A percentile compares a stretch with the other conserved stretches of the same genome.
phyloP scores from a whole-genome alignment of 1,140 invertebrate species.

The Bilobella aurantiaca region DNA sequence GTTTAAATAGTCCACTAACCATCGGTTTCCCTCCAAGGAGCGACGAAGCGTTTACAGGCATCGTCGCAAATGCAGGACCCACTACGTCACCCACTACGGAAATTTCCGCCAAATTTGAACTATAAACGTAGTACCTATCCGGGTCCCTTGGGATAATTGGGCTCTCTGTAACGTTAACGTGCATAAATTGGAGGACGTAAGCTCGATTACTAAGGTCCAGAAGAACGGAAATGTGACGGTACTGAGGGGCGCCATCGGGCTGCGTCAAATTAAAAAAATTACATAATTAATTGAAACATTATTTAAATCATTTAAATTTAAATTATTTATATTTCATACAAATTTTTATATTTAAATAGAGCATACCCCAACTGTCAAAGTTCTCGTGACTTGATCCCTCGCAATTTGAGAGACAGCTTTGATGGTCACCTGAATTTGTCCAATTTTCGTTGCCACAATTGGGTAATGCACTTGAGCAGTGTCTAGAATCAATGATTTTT shows the following conservation, averaged over 20 bases:
- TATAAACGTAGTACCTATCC: conserved; percentile 85
- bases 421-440: conserved; percentile 67
- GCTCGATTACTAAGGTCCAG: conserved; percentile 84
- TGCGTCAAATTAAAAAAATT: conserved; percentile 39
- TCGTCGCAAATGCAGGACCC: conserved; percentile 82
- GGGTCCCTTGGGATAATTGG: conserved; percentile 80
- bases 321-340: neutral
- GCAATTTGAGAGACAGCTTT: conserved; percentile 76
- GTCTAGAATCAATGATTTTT: conserved; percentile 43
- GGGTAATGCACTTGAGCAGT: conserved; percentile 74
- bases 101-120: conserved; percentile 76
- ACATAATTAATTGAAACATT: neutral
- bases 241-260: conserved; percentile 85
- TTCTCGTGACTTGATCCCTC: conserved; percentile 60
- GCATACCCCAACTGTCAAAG: conserved; percentile 61
- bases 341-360: conserved; percentile 11
- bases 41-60: conserved; percentile 77
- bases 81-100: conserved; percentile 88
- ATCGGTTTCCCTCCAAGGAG: conserved; percentile 66
- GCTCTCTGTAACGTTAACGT: conserved; percentile 84
- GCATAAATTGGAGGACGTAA: conserved; percentile 86
- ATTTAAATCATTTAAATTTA: neutral
- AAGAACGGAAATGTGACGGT: conserved; percentile 79
- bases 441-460: conserved; percentile 70
- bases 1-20: conserved; percentile 45